Evolutionary conservation across 2,888 invertebrate species (phyloP), one percentile per base, ranked within the genome.

Genomic region (Kuschelorhynchus macadamiae): DNA sequence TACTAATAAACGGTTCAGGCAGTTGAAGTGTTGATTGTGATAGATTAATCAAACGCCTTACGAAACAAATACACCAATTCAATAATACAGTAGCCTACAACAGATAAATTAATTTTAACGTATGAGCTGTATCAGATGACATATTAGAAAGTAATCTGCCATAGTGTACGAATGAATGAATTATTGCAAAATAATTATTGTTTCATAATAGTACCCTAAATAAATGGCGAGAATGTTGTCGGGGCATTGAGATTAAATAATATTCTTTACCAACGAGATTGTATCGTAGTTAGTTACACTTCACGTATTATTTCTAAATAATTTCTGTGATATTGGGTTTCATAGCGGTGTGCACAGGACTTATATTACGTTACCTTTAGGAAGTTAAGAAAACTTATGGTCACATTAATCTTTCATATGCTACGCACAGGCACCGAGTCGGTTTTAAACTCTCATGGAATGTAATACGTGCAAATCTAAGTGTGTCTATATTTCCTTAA

Each of bases 111-210:
- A 56, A 44, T 56, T 30, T 12, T 14, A 39, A 25, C 53, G 11
- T 39, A 44, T 17, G 42, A 11, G 42, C 12, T 30, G 25, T 56
- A 52, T 52, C 52, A 56, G 56, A 56, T 56, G 56, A 44, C 56
- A 56, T 44, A 44, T 56, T 44, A 56, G 56, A 56, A 56, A 56
- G 56, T 56, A 17, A 56, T 32, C 12, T 30, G 56, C 56, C 56
- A 30, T 18, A 56, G 20, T 44, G 42, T 2, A 32, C 30, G 1
- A 32, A 44, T 30, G 42, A 56, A 56, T 56, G 56, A 56, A 8
- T 32, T 42, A 56, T 56, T 56, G 56, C 56, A 56, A 56, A 56
- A 56, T 56, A 44, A 56, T 56, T n/a, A n/a, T n/a, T 42, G 44
- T 56, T 56, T 44, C 18, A 12, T 53, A 53, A 56, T 32, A 30